Conservation (phyloP, 2,113 vertebrate species). For the Neogobius melanostomus region DNA sequence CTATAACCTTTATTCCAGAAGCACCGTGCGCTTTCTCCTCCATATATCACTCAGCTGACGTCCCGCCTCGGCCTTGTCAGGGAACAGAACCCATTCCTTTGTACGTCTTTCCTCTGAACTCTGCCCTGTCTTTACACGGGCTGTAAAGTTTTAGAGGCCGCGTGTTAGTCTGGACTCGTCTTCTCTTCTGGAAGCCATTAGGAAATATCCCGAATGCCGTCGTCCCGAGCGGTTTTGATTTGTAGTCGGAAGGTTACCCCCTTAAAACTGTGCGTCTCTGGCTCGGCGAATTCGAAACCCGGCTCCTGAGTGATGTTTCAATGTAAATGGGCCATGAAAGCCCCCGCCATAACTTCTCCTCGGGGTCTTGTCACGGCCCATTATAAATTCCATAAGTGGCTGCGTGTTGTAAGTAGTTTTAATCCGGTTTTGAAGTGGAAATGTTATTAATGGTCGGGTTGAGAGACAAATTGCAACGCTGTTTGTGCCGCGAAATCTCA, state of each 20-base stretch:
- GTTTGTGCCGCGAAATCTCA: neutral
- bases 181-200: constrained; percentile 75
- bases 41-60: constrained; percentile 14
- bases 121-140: constrained; percentile 23
- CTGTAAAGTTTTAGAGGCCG: constrained; percentile 39
- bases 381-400: constrained; percentile 55
- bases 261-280: constrained; percentile 59
- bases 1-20: neutral
- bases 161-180: constrained; percentile 44
- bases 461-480: neutral
- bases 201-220: constrained; percentile 65
- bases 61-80: constrained; percentile 15
- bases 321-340: constrained; percentile 75
- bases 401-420: constrained; percentile 33
- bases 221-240: constrained; percentile 72
- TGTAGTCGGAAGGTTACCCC: constrained; percentile 73
- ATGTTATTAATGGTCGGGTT: neutral
- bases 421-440: constrained; percentile 5
- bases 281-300: constrained; percentile 67
- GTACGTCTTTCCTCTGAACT: constrained; percentile 24
- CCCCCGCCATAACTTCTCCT: constrained; percentile 57
- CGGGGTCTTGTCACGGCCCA: constrained; percentile 60
- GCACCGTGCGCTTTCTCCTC: constrained; percentile 22
- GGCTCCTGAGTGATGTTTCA: constrained; percentile 73
- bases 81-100: constrained; percentile 24